phyloP scores from a whole-genome alignment of 2,113 vertebrate species.

The Myotis davidii region DNA sequence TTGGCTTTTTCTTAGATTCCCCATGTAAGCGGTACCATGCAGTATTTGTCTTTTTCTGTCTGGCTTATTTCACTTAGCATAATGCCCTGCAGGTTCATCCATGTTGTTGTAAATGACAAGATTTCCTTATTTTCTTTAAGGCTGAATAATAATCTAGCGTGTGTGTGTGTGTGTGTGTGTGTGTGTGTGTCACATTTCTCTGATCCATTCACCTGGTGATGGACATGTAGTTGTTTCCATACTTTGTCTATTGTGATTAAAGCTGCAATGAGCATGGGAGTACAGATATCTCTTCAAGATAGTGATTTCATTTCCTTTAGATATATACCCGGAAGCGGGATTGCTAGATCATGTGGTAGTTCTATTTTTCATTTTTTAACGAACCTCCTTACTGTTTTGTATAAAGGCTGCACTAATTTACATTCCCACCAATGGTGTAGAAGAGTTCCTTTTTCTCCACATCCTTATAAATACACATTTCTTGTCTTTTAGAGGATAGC shows the following conservation, averaged over 20 bases:
- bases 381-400: neutral
- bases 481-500: neutral
- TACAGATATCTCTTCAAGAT: neutral
- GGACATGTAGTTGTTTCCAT: neutral
- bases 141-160: neutral
- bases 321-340: neutral
- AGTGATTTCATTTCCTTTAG: neutral
- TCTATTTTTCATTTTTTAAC: neutral
- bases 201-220: neutral
- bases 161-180: neutral
- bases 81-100: neutral
- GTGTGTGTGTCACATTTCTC: neutral
- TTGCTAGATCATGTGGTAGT: neutral
- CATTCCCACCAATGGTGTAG: neutral
- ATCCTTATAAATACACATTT: neutral
- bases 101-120: neutral
- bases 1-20: neutral
- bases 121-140: neutral
- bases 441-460: neutral
- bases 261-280: neutral
- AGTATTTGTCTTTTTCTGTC: neutral
- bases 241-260: neutral
- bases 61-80: neutral
- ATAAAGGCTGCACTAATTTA: neutral
- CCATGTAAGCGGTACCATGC: neutral